These are phyloP conservation scores for Nymphalis c-album DNA, from an alignment of 2,888 invertebrate species.

Conservation along the genomic window DNA sequence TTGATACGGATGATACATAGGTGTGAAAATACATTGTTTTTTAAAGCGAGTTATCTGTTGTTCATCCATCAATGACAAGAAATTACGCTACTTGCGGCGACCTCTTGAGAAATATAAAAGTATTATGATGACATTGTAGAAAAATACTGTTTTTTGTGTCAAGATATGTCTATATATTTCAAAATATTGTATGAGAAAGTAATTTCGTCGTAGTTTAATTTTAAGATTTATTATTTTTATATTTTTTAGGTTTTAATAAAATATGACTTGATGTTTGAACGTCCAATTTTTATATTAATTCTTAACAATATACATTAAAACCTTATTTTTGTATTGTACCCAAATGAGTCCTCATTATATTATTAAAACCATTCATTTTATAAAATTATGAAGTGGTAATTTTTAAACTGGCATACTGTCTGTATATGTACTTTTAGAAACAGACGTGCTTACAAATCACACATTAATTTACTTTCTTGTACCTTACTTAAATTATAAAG, in stretches of 20 bases:
- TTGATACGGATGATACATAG: conserved; percentile 26
- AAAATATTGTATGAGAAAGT: no score
- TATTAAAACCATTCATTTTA: not conserved
- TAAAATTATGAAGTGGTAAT: conserved; percentile 16
- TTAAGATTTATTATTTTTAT: no score
- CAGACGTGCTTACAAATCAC: conserved; percentile 21
- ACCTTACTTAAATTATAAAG: not conserved
- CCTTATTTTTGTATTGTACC: no score
- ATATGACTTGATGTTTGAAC: no score
- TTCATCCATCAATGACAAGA: conserved; percentile 62
- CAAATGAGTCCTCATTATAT: not conserved
- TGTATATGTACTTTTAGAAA: not conserved
- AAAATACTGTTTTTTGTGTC: no score
- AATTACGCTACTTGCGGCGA: conserved; percentile 47
- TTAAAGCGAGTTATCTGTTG: conserved; percentile 29
- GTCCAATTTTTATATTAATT: no score
- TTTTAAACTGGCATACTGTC: conserved; percentile 17
- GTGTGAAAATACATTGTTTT: conserved; percentile 18
- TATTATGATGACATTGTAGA: conserved; percentile 21
- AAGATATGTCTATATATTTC: no score
- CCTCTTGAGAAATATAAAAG: conserved; percentile 32
- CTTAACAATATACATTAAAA: no score
- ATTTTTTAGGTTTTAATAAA: no score
- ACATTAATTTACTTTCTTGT: conserved; percentile 15
- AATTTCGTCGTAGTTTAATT: no score